Percentiles rank a stretch among this genome's conserved stretches.
Evolutionary conservation across 2,888 invertebrate species (phyloP).

Genomic region (Euplexia lucipara): DNA sequence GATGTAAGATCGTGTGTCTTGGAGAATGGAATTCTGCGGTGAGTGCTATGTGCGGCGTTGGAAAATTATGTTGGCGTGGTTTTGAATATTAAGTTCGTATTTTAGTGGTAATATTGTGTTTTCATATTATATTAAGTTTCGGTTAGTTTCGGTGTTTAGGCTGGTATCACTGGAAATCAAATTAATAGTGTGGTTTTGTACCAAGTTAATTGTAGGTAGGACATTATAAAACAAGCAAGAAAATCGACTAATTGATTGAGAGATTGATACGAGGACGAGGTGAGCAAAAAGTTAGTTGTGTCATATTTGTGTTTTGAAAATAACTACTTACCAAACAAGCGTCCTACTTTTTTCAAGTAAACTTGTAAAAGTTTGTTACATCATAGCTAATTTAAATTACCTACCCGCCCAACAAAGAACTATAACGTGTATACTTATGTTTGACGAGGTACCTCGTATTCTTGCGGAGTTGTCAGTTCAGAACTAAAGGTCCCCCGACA

Average conservation of each 20-base stretch:
- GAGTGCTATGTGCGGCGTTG: slow-evolving; percentile 16
- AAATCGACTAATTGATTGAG: no score
- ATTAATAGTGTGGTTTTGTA: background rate
- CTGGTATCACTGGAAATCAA: background rate
- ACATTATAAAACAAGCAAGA: no score
- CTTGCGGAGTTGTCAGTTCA: slow-evolving; percentile 55
- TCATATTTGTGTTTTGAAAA: background rate
- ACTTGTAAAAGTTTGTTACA: background rate
- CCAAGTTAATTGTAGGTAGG: background rate
- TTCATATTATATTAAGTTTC: background rate
- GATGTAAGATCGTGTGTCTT: slow-evolving; percentile 34
- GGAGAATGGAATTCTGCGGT: slow-evolving; percentile 31
- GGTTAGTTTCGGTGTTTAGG: background rate
- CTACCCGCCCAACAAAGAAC: slow-evolving; percentile 27
- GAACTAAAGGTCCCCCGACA: slow-evolving; percentile 58
- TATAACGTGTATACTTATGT: slow-evolving; percentile 20
- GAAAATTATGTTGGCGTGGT: slow-evolving; percentile 40
- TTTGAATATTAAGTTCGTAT: slow-evolving; percentile 45
- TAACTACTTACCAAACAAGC: background rate
- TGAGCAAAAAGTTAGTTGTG: no score
- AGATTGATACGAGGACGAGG: no score
- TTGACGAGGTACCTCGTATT: slow-evolving; percentile 46
- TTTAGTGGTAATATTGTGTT: slow-evolving; percentile 28
- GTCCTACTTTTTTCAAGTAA: no score
- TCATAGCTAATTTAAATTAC: slow-evolving; percentile 23